Evolutionary conservation across 2,797 vertebrate species (phyloP), one percentile per base, ranked within the genome.

Genomic region (Carapus acus): DNA sequence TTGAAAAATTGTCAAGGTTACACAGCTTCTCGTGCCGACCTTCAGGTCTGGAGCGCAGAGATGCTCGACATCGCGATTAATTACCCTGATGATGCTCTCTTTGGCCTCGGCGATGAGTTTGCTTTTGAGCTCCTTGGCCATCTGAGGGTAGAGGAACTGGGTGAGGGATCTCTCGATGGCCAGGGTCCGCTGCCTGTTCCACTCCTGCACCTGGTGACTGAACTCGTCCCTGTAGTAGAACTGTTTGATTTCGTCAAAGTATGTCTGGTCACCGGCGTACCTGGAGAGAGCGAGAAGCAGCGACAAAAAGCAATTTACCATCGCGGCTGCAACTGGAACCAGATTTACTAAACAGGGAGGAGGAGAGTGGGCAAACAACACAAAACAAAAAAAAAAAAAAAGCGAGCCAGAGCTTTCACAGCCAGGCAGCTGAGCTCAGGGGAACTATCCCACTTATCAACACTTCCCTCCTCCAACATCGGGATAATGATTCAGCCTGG

Each of bases 151-250:
- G 29, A 99, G 91, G 83, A 98, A 99, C 65, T 97, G 95, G 73
- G 88, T 93, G 67, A 99, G 89, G 7, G 94, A 60, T 29, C 93
- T 80, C 69, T 97, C 96, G 0, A 99, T 98, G 77, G 96, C 96
- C 83, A 98, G 82, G 0, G 91, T 97, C 56, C 96, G 90, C 82
- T 99, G 96, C 31, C 93, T 89, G 76, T 98, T 99, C 96, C 96
- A 99, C 77, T 99, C 96, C 63, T 99, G 96, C 58, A 99, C 96
- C 72, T 99, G 96, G 84, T 99, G 96, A 76, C 96, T 99, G 89
- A 99, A 99, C 84, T 99, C 96, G 19, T 99, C 96, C 50, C 96
- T 91, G 77, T 99, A 99, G 80, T 99, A 98, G 80, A 99, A 99
- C 76, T 99, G 96, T 62, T 99, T 99, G 80, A 99, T 99, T 77